Conservation (phyloP, 1,140 invertebrate species). For the Triops longicaudatus region DNA sequence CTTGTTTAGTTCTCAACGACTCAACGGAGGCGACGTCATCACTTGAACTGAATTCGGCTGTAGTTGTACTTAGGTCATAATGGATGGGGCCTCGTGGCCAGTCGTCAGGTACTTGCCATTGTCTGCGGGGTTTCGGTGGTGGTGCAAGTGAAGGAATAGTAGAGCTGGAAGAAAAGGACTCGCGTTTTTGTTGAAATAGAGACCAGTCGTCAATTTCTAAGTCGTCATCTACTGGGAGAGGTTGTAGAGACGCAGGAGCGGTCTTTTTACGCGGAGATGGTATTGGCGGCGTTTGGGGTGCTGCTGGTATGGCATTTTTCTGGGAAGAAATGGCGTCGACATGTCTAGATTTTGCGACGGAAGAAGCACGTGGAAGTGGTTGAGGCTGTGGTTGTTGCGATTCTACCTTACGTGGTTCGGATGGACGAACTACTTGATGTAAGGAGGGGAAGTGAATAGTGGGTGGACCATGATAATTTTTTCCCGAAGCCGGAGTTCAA, state of each 20-base stretch:
- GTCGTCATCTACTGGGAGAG: background rate
- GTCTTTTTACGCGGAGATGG: background rate
- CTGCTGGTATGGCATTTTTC: background rate
- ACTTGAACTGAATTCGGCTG: background rate
- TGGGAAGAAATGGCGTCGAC: background rate
- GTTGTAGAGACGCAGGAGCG: background rate
- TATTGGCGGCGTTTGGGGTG: background rate
- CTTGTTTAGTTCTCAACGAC: background rate
- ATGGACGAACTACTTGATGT: background rate
- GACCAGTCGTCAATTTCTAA: slow-evolving; percentile 1
- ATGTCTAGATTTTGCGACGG: background rate
- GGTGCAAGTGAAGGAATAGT: background rate
- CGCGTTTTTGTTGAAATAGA: background rate
- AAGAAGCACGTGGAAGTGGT: slow-evolving; percentile 1
- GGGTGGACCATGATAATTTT: background rate
- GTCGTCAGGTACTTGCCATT: background rate
- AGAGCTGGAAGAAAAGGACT: background rate
- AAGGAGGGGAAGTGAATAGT: no score
- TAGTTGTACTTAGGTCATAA: no score
- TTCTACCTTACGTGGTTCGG: background rate
- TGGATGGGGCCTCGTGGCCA: background rate
- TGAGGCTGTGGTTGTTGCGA: background rate
- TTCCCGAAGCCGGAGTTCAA: background rate
- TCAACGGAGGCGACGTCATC: background rate
- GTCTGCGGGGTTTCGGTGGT: background rate